Evolutionary conservation across 2,888 invertebrate genomes (phyloP), one percentile per base, ranked within the genome.

Genomic region (Lasioglossum zephyrum): DNA sequence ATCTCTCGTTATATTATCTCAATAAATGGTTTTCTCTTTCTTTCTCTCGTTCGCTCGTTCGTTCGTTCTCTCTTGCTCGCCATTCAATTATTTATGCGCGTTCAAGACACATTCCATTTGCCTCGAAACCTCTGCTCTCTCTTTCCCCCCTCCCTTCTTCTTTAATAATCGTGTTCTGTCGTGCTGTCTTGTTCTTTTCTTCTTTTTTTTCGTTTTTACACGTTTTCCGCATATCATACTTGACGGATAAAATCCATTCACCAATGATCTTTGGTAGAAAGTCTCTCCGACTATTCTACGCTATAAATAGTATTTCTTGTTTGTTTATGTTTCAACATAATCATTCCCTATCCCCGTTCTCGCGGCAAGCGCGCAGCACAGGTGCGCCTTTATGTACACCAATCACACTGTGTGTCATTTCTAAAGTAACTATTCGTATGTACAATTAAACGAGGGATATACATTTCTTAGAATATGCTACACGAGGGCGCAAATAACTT

Each of bases 1-100:
- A 90, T 92, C 88, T 93, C 90, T 93, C 91, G 89, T 93, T 92
- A 94, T 94, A 94, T 93, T 94, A 93, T 93, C 89, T 93, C 93
- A 86, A 92, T 92, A 92, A 93, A 94, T 91, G 93, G 89, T 91
- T 91, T 81, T 82, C 73, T 80, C 76, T 72, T 53, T 63, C 76
- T 72, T 47, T 44, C 49, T 75, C 60, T 79, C 72, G 47, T 39
- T 79, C 82, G 36, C 72, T 73, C 74, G 87, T 39, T 79, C 82
- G 36, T 63, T 73, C 74, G 87, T 84, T 87, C 81, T 84, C 87
- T 72, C 53, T 91, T 86, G 83, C 66, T 90, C 85, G 73, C 81
- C 86, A 86, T 77, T 79, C 82, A 86, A 90, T 87, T 84, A 89
- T 81, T 81, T 88, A 84, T 87, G 83, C 41, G 2, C 89, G 85